Conservation (phyloP, 2,888 invertebrate genomes). For the Argyresthia albistria region DNA sequence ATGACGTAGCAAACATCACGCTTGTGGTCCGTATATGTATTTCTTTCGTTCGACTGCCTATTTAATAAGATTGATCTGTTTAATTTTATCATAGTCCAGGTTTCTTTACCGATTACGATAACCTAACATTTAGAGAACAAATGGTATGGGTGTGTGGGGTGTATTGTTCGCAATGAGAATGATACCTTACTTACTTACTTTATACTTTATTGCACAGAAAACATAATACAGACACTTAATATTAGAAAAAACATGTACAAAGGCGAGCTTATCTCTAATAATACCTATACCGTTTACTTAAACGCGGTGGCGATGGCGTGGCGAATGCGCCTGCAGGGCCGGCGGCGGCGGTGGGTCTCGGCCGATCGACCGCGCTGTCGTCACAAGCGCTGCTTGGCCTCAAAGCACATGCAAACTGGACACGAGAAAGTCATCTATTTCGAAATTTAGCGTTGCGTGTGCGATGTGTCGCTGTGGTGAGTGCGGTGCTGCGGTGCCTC, state of each 20-base stretch:
- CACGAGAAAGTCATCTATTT: slow-evolving; percentile 64
- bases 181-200: too few species aligned
- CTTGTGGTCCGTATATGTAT: slow-evolving; percentile 37
- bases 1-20: slow-evolving; percentile 43
- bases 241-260: too few species aligned
- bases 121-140: not conserved
- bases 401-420: slow-evolving; percentile 41
- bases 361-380: not conserved
- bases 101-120: not conserved
- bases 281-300: not conserved
- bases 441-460: slow-evolving; percentile 64
- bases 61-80: not conserved
- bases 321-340: not conserved
- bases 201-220: too few species aligned
- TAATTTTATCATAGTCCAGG: not conserved
- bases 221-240: too few species aligned
- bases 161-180: not conserved
- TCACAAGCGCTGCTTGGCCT: not conserved
- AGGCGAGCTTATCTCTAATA: too few species aligned
- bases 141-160: not conserved
- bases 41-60: not conserved
- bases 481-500: slow-evolving; percentile 40
- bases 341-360: not conserved
- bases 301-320: not conserved
- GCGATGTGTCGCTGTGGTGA: slow-evolving; percentile 45